Conservation (phyloP, 2,113 vertebrate genomes). For the Saguinus imperator region DNA sequence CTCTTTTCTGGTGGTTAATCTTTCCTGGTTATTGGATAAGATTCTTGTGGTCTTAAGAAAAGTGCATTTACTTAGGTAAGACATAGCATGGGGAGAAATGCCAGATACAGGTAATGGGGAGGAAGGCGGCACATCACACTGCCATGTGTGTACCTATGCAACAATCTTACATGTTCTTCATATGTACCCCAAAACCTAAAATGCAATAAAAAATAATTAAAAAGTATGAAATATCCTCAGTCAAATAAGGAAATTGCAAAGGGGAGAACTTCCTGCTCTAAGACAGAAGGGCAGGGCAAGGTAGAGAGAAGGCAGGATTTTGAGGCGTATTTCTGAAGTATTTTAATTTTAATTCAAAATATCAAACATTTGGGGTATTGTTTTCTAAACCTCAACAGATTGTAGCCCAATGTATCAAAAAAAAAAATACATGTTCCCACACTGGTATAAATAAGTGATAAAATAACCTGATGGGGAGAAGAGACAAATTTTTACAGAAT, state of each 20-base stretch:
- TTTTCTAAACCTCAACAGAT: neutral
- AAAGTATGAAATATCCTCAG: neutral
- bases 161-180: no score
- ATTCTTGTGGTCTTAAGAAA: neutral
- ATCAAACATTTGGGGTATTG: no score
- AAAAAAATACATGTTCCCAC: neutral
- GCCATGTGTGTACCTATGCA: no score
- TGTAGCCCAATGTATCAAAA: neutral
- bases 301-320: neutral
- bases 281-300: neutral
- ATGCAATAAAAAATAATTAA: no score
- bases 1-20: neutral
- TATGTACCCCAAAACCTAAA: no score
- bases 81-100: no score
- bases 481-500: neutral
- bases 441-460: neutral
- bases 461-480: neutral
- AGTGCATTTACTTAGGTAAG: neutral
- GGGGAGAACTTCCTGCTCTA: neutral
- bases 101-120: no score
- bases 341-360: no score
- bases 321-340: no score
- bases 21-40: neutral
- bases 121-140: no score
- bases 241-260: neutral